phyloP scores from a whole-genome alignment of 92 coral and sea anemone species.

The Porites cylindrica region DNA sequence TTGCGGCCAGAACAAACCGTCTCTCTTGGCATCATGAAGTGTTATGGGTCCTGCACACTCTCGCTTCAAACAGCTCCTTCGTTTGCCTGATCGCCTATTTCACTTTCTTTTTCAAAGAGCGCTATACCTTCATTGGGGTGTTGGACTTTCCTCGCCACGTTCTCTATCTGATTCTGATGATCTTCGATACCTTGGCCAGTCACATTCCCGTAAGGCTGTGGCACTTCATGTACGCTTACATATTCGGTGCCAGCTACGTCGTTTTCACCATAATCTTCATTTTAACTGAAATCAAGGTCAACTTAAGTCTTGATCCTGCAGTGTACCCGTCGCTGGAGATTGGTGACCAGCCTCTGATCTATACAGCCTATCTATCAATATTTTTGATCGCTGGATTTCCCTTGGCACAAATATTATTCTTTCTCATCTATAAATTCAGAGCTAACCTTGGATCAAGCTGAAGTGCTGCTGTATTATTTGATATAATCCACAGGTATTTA shows the following conservation, averaged over 20 bases:
- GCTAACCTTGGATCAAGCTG: conserved; percentile 29
- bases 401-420: conserved; percentile 77
- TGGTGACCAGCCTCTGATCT: conserved; percentile 72
- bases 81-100: conserved; percentile 75
- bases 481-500: too few relatives aligned
- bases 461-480: background rate
- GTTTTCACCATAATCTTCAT: conserved; percentile 71
- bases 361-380: conserved; percentile 80
- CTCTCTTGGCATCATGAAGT: conserved; percentile 84
- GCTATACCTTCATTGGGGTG: conserved; percentile 46
- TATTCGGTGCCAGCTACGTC: conserved; percentile 79
- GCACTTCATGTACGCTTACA: conserved; percentile 85
- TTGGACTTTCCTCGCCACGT: conserved; percentile 75
- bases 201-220: conserved; percentile 78
- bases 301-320: conserved; percentile 59
- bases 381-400: conserved; percentile 74
- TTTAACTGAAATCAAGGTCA: conserved; percentile 67
- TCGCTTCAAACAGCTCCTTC: conserved; percentile 75
- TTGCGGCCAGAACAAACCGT: conserved; percentile 22
- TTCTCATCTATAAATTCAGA: conserved; percentile 70
- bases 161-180: conserved; percentile 65
- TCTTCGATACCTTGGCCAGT: conserved; percentile 70
- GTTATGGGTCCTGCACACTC: conserved; percentile 77
- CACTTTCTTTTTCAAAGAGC: conserved; percentile 70
- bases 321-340: conserved; percentile 84